Percentiles rank a stretch among this genome's conserved stretches.
Evolutionary conservation across 2,113 vertebrate genomes (phyloP).

Genomic region (Rutilus rutilus): DNA sequence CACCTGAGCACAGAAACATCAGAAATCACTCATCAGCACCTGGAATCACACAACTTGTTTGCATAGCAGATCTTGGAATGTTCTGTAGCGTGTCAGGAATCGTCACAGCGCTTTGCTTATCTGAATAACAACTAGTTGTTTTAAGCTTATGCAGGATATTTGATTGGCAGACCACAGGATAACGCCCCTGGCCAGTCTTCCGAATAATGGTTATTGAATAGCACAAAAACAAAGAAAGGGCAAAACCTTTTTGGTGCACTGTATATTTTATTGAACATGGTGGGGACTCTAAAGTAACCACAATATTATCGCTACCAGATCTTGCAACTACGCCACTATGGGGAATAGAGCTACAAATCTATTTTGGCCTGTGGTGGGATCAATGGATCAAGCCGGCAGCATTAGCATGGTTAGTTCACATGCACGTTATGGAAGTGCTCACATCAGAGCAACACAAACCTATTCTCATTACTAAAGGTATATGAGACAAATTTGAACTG

Average conservation of each 20-base stretch:
- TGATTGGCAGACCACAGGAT: not conserved
- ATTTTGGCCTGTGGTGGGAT: constrained; percentile 47
- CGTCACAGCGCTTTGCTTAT: constrained; percentile 30
- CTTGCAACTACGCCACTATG: constrained; percentile 20
- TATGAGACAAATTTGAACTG: not conserved
- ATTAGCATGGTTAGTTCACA: not conserved
- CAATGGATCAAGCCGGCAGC: constrained; percentile 33
- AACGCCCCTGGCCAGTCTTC: not conserved
- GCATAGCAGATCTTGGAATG: constrained; percentile 36
- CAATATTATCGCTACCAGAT: constrained; percentile 17
- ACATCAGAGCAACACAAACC: not conserved
- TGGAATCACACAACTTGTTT: constrained; percentile 47
- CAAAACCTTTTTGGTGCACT: not conserved
- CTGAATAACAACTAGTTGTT: constrained; percentile 26
- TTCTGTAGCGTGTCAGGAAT: constrained; percentile 36
- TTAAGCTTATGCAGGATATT: not conserved
- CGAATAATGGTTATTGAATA: constrained; percentile 8
- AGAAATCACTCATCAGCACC: constrained; percentile 37
- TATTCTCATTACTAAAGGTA: constrained; percentile 11
- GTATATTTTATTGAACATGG: constrained; percentile 7
- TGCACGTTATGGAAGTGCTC: constrained; percentile 2
- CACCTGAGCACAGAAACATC: constrained; percentile 13
- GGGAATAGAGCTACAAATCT: constrained; percentile 30
- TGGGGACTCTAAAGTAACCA: not conserved
- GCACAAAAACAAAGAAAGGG: constrained; percentile 20